Evolutionary conservation across 2,113 vertebrate genomes (phyloP).

Genomic region (Platanista minor): DNA sequence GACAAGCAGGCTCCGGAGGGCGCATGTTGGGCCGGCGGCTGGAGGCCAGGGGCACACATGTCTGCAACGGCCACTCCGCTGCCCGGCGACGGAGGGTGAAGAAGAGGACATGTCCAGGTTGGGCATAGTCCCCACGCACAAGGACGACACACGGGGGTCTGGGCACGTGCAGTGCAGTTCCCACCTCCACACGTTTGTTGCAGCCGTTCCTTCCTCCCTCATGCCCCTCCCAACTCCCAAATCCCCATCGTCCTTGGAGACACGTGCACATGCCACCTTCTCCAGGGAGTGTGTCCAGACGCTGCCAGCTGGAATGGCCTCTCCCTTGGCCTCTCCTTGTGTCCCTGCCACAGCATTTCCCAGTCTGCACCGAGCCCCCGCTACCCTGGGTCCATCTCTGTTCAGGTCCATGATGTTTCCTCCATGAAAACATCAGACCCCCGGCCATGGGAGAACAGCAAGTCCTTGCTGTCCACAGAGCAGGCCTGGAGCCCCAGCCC

Average conservation of each 20-base stretch:
- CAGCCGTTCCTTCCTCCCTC: not conserved
- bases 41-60: not conserved
- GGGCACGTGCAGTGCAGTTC: not conserved
- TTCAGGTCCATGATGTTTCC: not conserved
- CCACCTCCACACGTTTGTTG: not conserved
- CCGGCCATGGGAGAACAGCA: not conserved
- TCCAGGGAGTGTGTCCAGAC: not conserved
- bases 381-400: not conserved
- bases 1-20: not conserved
- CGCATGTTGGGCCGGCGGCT: not conserved
- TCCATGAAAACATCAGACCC: not conserved
- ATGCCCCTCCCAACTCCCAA: not conserved
- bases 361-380: not conserved
- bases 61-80: not conserved
- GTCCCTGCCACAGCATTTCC: not conserved
- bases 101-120: not conserved
- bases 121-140: constrained; percentile 49
- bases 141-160: not conserved
- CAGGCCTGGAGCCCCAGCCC: not conserved
- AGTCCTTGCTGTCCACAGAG: not conserved
- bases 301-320: rapidly evolving
- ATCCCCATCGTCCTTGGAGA: rapidly evolving
- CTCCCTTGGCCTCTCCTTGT: not conserved
- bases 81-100: not conserved
- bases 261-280: not conserved